Base-by-base conservation (phyloP, 2,888 invertebrate species). In the Rhingia campestris region DNA sequence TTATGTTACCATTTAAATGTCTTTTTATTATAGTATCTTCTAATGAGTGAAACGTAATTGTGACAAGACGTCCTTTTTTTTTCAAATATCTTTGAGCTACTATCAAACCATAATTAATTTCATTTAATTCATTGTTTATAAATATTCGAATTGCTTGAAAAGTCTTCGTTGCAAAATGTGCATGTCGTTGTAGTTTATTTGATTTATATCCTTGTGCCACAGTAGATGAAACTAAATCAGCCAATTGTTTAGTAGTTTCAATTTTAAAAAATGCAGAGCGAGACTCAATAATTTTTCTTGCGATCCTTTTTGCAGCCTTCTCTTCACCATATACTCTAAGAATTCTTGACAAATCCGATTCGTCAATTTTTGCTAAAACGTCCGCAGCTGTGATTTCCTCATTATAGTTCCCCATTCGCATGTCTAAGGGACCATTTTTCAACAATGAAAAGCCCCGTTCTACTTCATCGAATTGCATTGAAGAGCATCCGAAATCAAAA, bases 121-220 rank as follows among this genome's bases (percentile, higher is more conserved):
- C 98, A 90, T 99, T 99, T 0, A 99, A 92, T 92, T 99, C 99
- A 90, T 99, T 97, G 90, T 99, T 99, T 0, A 99, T 97, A 91
- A 99, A 98, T 88, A 99, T 98, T 80, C 99, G 93, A 81, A 99
- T 91, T 0, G 98, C 98, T 92, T 98, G 94, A 92, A 99, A 99
- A 0, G 97, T 95, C 92, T 97, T 98, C 0, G 98, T 98, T 0
- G 98, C 98, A 79, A 94, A 93, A 88, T 98, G 97, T 3, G 95
- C 92, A 2, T 93, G 94, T 81, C 97, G 92, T 73, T 95, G 94
- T 6, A 98, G 88, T 90, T 95, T 95, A 89, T 98, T 97, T 22
- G 93, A 88, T 58, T 94, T 91, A 47, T 92, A 87, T 59, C 93
- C 92, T 87, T 94, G 92, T 6, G 91, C 92, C 0, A 93, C 92